Base-by-base conservation (phyloP, 1,140 invertebrate species). In the Drosophila parabipectinata region DNA sequence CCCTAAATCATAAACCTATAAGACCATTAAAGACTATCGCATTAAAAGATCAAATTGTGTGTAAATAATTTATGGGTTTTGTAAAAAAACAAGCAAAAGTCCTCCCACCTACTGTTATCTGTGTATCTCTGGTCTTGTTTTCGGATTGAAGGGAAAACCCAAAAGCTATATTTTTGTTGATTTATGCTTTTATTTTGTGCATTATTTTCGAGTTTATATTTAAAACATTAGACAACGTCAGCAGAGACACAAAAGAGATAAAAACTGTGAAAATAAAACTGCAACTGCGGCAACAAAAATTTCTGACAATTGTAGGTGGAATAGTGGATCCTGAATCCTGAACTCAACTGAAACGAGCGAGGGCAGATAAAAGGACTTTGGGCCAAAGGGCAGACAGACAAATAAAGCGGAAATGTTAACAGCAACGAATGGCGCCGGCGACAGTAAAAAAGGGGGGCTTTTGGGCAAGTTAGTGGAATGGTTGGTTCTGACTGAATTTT, bases 351-450 rank as follows among this genome's bases (percentile, higher is more conserved):
- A 21, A 52, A 55, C 26, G 9, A 10, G 54, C 21, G 44, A 21
- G 28, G 30, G 41, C 41, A 74, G 51, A 66, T 66, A 53, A 57
- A 50, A 10, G 52, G 67, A 24, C 41, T 14, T 15, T 18, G 52
- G 62, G 41, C 9, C 12, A 69, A 71, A 69, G 67, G 78, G 82
- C 83, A 72, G 82, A 66, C 82, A 75, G 82, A 85, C 82, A 85
- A 85, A 88, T 87, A 87, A 88, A 87, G 79, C 82, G 82, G 82
- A 87, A 88, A 87, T 87, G 82, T 87, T 87, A 87, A 87, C 82
- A 72, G 75, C 83, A 87, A 88, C 82, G 75, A 87, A 82, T 87
- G 82, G 78, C 75, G 83, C 78, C 82, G 78, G 53, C 63, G 58
- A 75, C 61, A 72, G 58, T 60, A 26, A 64, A 41, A 34, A 12